Base-by-base conservation (phyloP, 2,797 vertebrate genomes). In the Oreochromis mossambicus region DNA sequence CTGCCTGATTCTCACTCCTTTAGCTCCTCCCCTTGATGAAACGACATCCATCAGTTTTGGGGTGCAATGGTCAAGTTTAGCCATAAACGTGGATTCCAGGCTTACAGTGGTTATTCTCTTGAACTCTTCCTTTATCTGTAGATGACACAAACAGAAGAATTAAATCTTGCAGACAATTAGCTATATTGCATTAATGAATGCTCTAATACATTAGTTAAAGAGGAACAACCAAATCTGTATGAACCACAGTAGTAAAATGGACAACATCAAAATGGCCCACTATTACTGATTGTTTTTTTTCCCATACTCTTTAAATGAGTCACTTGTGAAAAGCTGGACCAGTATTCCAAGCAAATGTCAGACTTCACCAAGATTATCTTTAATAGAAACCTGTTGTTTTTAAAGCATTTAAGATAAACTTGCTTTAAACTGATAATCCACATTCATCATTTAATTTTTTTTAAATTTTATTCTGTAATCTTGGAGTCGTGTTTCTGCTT, bases 171-270 rank as follows among this genome's bases (percentile, higher is more conserved):
- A 52, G 24, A 5, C 12, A 26, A 56, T 5, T 17, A 58, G 55
- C 7, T 56, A 32, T 17, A 6, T 17, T 32, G 3, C 13, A 58
- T 32, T 58, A 32, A 29, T 58, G 14, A 58, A 56, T 29, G 54
- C 0, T 56, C 54, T 32, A 32, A 58, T 32, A 17, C 4, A 6
- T 17, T 17, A 15, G 7, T 32, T 32, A 58, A 58, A 58, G 3
- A 58, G 55, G 55, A 29, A 51, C 5, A 51, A 2, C 50, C n/a
- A 51, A 11, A 51, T 21, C 19, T 6, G 9, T 21, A 51, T 52
- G 6, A 32, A 58, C 13, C 54, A 1, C 13, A 56, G 0, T 0
- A 21, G 54, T 29, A 56, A 56, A 56, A 29, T 56, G 6, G 13
- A 58, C 13, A 58, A 58, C 26, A 58, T 26, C 21, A 14, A 32